Percentiles rank a stretch among this genome's conserved stretches.
Evolutionary conservation across 2,888 invertebrate genomes (phyloP).

Genomic region (Alentia gelatinosa): DNA sequence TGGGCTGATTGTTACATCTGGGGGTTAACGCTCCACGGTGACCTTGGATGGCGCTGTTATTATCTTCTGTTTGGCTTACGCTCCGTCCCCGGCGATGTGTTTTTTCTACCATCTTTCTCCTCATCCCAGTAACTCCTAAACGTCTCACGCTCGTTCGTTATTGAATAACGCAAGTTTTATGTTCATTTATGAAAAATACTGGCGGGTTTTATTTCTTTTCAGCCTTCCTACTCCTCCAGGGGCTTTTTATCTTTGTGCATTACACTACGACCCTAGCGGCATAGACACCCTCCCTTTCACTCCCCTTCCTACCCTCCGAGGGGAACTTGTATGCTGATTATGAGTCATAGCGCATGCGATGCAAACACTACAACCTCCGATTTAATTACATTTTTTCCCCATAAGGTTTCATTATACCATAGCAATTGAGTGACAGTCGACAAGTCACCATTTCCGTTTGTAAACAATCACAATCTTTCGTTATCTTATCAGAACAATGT

Average conservation of each 20-base stretch:
- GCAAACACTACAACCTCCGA: constrained; percentile 2
- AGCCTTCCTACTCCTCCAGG: not conserved
- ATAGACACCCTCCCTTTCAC: not conserved
- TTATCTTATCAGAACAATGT: too few species aligned
- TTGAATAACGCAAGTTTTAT: constrained; percentile 47
- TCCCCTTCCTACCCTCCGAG: not conserved
- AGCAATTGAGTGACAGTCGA: not conserved
- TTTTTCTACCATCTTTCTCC: not conserved
- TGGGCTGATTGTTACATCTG: constrained; percentile 24
- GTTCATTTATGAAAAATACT: constrained; percentile 29
- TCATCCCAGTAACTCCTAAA: constrained; percentile 8
- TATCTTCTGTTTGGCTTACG: constrained; percentile 32
- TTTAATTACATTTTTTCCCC: constrained; percentile 18
- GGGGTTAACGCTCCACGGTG: not conserved
- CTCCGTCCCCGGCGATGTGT: not conserved
- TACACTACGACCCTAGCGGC: not conserved
- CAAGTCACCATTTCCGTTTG: not conserved
- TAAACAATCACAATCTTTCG: too few species aligned
- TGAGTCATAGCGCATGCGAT: constrained; percentile 20
- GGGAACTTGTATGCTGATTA: not conserved
- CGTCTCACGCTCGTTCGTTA: constrained; percentile 23
- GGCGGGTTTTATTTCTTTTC: constrained; percentile 31
- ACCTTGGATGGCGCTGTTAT: not conserved
- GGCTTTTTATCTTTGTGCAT: constrained; percentile 19
- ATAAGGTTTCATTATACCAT: not conserved